Conservation (phyloP, 2,113 vertebrate species). For the Guaruba guarouba region DNA sequence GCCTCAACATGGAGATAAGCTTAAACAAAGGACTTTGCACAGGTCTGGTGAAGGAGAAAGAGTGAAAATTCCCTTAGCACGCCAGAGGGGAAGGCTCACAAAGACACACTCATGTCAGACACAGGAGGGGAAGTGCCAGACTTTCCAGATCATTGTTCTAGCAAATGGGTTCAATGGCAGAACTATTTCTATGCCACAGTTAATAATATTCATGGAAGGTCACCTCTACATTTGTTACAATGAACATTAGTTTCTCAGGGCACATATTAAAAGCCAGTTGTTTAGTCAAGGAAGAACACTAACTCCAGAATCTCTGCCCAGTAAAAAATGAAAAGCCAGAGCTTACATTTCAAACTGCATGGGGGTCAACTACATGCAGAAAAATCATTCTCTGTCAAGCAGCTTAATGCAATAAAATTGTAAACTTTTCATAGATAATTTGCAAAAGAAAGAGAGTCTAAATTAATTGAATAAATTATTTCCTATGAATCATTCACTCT, state of each 20-base stretch:
- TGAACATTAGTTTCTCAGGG: background rate
- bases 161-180: background rate
- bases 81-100: slow-evolving; percentile 2
- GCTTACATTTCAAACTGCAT: background rate
- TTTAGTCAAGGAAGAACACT: background rate
- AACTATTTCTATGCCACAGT: background rate
- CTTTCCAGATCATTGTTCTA: slow-evolving; percentile 41
- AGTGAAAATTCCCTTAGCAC: background rate
- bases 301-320: background rate
- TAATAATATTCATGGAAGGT: background rate
- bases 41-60: slow-evolving; percentile 31
- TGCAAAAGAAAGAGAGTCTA: slow-evolving; percentile 48
- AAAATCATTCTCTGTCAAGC: background rate
- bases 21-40: slow-evolving; percentile 2
- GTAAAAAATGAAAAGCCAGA: background rate
- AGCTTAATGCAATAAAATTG: slow-evolving; percentile 28
- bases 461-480: slow-evolving; percentile 70
- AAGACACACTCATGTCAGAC: background rate
- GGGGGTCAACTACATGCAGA: background rate
- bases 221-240: slow-evolving; percentile 6
- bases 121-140: background rate
- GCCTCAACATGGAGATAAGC: background rate
- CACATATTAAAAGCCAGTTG: background rate
- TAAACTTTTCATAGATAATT: slow-evolving; percentile 48
- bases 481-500: slow-evolving; percentile 54